Conservation (phyloP, 2,113 vertebrate species). For the Malurus elegans region DNA sequence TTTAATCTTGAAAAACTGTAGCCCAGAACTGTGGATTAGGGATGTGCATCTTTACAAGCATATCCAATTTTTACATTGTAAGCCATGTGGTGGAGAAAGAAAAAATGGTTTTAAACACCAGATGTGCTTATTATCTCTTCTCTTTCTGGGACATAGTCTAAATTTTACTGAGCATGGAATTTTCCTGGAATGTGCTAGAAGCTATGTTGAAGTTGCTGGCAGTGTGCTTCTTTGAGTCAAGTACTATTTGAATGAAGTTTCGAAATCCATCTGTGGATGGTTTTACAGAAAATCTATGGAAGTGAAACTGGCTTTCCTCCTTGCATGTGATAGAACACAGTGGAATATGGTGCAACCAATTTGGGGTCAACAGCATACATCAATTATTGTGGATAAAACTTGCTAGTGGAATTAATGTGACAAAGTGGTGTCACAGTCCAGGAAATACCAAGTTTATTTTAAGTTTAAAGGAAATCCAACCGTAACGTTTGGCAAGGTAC, state of each 20-base stretch:
- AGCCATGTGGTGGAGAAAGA: not conserved
- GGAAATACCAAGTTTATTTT: not conserved
- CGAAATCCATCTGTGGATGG: not conserved
- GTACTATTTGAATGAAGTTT: not conserved
- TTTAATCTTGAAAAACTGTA: not conserved
- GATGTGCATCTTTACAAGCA: not conserved
- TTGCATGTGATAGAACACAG: not conserved
- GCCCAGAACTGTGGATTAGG: not conserved
- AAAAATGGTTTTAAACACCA: not conserved
- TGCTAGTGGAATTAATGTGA: not conserved
- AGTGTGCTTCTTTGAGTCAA: not conserved
- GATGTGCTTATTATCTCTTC: not conserved
- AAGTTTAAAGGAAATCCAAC: not conserved
- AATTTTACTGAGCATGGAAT: not conserved
- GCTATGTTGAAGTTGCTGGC: not conserved
- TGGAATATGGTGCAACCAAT: not conserved
- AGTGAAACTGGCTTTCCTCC: not conserved
- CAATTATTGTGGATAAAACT: not conserved
- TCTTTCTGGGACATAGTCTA: not conserved
- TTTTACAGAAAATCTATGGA: not conserved
- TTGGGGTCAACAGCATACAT: not conserved
- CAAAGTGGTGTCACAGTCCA: not conserved
- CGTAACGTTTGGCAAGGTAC: not conserved
- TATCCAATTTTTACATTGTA: not conserved
- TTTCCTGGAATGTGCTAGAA: not conserved